Evolutionary conservation across 1,140 invertebrate species (phyloP), one percentile per base, ranked within the genome.

Genomic region (Heliconius congener): DNA sequence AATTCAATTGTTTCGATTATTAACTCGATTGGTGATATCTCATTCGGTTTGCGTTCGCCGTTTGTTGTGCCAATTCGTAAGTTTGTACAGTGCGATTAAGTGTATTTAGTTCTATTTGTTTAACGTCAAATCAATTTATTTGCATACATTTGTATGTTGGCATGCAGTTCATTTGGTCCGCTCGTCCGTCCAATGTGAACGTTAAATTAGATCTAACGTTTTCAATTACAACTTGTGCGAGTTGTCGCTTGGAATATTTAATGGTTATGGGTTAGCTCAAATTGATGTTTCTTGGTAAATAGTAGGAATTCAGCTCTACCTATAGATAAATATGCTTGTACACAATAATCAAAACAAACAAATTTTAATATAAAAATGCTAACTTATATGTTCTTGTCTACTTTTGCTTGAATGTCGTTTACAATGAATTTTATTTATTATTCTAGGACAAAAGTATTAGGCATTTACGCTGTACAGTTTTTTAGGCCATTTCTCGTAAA

Each of bases 11-110:
- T 86, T 85, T 85, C 86, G 84, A 87, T 86, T 89, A 86, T 88
- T 84, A 86, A 89, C 91, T 85, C 83, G 84, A 86, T 88, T 88
- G 87, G 89, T 88, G 87, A 88, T 89, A 89, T 88, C 79, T 88
- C 87, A 88, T 88, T 86, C 82, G 82, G 66, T 77, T 81, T 83
- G 81, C 71, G 70, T 71, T n/a, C 70, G 18, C 85, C 82, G 83
- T 84, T 84, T 85, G 83, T 85, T 84, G 77, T 81, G 84, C 83
- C 82, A 85, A 78, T 87, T 87, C 81, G 82, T 83, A 79, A 79
- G 80, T 86, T 84, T 90, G 83, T 74, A 80, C 66, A 80, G 78
- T 55, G 71, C 75, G 70, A 78, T 81, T 73, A 74, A 76, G 46
- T 78, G 52, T 84, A 76, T 82, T 83, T 81, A 78, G 74, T 81